Conservation (phyloP, 30 jellyfish, hydroid and myxozoan species). For the Aurelia sp. region DNA sequence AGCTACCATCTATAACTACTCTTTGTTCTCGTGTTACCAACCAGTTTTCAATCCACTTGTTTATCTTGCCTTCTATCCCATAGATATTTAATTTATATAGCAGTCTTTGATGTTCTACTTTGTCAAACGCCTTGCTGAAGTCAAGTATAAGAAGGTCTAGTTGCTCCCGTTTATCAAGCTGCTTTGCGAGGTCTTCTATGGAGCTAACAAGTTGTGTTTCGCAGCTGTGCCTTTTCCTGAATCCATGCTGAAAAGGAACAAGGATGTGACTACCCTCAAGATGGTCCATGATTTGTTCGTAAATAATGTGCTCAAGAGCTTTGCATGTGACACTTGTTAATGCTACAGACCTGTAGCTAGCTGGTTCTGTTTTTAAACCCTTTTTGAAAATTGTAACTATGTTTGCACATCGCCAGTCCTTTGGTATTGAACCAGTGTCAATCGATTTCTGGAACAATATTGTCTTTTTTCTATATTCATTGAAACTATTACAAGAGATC, state of each 20-base stretch:
- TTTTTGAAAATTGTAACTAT: slow-evolving; percentile 29
- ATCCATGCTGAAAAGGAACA: slow-evolving; percentile 20
- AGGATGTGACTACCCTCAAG: slow-evolving; percentile 3
- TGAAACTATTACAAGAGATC: too few relatives aligned
- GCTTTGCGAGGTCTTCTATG: slow-evolving; percentile 20
- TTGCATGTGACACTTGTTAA: background rate
- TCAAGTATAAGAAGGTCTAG: slow-evolving; percentile 12
- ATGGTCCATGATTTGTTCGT: background rate
- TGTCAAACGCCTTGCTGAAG: slow-evolving; percentile 44
- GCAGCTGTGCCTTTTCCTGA: too few relatives aligned
- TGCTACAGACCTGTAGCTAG: background rate
- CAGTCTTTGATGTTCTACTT: slow-evolving; percentile 26
- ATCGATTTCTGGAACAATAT: slow-evolving; percentile 19
- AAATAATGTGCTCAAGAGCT: background rate
- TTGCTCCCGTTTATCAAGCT: background rate
- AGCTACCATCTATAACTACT: slow-evolving; percentile 35
- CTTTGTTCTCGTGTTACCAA: slow-evolving; percentile 12
- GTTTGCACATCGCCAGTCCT: slow-evolving; percentile 13
- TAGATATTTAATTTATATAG: background rate
- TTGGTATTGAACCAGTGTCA: slow-evolving; percentile 9
- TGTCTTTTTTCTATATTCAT: too few relatives aligned
- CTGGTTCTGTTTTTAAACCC: background rate
- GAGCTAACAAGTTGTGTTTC: slow-evolving; percentile 23
- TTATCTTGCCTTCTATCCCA: slow-evolving; percentile 6
- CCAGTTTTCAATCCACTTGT: slow-evolving; percentile 24